phyloP scores from a whole-genome alignment of 2,888 invertebrate species.

The Danaus chrysippus region DNA sequence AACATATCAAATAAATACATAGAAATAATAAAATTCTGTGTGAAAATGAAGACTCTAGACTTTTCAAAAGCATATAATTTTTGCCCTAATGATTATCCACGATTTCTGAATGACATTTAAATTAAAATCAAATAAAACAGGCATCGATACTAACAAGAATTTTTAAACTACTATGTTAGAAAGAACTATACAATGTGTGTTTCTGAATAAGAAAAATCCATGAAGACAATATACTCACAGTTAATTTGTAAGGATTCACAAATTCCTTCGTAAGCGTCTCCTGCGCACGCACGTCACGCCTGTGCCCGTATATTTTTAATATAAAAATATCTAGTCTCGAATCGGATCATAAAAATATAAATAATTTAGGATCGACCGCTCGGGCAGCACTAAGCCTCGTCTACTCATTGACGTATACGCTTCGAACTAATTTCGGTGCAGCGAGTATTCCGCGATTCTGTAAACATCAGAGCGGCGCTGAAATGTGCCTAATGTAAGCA shows the following conservation, averaged over 20 bases:
- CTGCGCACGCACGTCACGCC: constrained; percentile 56
- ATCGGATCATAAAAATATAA: constrained; percentile 74
- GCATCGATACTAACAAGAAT: no score
- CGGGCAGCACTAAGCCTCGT: constrained; percentile 56
- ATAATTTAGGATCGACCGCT: constrained; percentile 64
- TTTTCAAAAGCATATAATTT: no score
- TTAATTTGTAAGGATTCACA: constrained; percentile 32
- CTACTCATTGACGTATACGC: constrained; percentile 75
- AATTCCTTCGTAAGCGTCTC: constrained; percentile 31
- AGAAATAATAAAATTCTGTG: no score
- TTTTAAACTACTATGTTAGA: neutral
- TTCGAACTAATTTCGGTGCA: constrained; percentile 77
- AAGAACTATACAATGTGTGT: neutral
- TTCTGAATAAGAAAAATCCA: constrained; percentile 17
- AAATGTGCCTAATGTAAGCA: constrained; percentile 51
- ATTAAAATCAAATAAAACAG: no score
- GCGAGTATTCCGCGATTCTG: constrained; percentile 76
- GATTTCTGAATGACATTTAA: no score
- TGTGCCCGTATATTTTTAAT: constrained; percentile 62
- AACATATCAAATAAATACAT: no score
- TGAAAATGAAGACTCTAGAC: no score
- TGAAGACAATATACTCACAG: constrained; percentile 36
- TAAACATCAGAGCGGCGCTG: constrained; percentile 67
- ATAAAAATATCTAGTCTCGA: constrained; percentile 61
- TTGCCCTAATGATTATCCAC: no score